Evolutionary conservation across 2,113 vertebrate species (phyloP).

Genomic region (Nerophis ophidion): DNA sequence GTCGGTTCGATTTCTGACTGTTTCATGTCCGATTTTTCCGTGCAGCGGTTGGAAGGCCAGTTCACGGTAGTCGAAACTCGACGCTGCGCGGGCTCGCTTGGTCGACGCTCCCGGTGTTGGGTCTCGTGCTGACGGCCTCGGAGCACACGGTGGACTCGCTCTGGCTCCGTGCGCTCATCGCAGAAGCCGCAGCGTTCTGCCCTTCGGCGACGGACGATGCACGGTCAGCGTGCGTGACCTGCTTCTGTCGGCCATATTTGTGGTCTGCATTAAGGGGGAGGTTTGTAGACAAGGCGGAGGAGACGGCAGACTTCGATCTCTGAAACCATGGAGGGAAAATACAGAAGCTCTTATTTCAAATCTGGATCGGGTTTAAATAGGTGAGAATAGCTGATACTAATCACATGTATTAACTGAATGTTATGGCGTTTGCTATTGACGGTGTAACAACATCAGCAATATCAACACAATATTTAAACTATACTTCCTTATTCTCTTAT

Average conservation of each 20-base stretch:
- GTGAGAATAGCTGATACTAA: too few species aligned
- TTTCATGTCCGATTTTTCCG: too few species aligned
- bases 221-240: neutral
- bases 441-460: too few species aligned
- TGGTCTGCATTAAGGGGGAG: neutral
- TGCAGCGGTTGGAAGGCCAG: too few species aligned
- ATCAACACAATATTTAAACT: too few species aligned
- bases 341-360: neutral
- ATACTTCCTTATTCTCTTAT: too few species aligned
- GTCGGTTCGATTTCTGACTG: too few species aligned
- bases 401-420: too few species aligned
- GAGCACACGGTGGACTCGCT: neutral
- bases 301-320: neutral
- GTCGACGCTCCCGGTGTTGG: neutral
- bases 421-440: too few species aligned
- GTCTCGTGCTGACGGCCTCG: neutral
- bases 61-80: too few species aligned
- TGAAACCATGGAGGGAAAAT: constrained; percentile 11
- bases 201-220: neutral
- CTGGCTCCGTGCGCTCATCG: neutral
- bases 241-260: neutral
- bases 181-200: neutral
- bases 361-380: neutral
- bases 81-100: too few species aligned
- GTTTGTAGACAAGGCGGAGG: neutral